These are phyloP conservation scores for Bolborhynchus lineola DNA, from an alignment of 2,113 vertebrate genomes.

Conservation along the genomic window DNA sequence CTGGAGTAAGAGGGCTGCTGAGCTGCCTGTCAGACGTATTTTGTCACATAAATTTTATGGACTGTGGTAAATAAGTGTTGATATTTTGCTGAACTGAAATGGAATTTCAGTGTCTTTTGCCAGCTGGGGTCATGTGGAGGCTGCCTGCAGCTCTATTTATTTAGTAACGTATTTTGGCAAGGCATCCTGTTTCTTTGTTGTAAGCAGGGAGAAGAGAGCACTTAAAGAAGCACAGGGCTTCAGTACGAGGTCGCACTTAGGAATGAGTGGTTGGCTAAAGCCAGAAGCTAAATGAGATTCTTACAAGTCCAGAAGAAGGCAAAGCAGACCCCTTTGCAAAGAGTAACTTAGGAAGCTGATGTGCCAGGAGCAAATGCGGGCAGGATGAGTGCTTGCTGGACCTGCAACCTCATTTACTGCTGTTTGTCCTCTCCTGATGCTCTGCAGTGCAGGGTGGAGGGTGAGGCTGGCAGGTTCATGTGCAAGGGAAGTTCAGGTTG, in stretches of 20 bases:
- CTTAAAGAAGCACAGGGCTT: conserved; percentile 10
- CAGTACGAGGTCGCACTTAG: neutral
- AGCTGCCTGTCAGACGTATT: neutral
- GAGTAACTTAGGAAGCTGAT: neutral
- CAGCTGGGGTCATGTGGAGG: conserved; percentile 13
- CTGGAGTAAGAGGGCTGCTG: neutral
- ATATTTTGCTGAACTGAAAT: conserved; percentile 50
- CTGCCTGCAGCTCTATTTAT: conserved; percentile 47
- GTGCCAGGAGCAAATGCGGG: neutral
- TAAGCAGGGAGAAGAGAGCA: neutral
- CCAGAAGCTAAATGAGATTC: neutral
- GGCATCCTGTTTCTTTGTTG: conserved; percentile 27
- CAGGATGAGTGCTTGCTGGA: neutral
- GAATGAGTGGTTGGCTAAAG: neutral
- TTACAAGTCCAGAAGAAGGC: neutral
- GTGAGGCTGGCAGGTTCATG: neutral
- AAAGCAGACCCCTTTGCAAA: neutral
- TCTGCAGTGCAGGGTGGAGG: neutral
- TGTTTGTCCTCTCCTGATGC: neutral
- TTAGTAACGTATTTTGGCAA: conserved; percentile 47
- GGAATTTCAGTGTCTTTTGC: conserved; percentile 29
- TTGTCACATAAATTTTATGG: conserved; percentile 22
- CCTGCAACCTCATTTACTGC: neutral
- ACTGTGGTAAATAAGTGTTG: conserved; percentile 47
- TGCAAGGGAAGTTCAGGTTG: neutral